Base-by-base conservation (phyloP, 2,888 invertebrate genomes). In the Ecliptopera silaceata region DNA sequence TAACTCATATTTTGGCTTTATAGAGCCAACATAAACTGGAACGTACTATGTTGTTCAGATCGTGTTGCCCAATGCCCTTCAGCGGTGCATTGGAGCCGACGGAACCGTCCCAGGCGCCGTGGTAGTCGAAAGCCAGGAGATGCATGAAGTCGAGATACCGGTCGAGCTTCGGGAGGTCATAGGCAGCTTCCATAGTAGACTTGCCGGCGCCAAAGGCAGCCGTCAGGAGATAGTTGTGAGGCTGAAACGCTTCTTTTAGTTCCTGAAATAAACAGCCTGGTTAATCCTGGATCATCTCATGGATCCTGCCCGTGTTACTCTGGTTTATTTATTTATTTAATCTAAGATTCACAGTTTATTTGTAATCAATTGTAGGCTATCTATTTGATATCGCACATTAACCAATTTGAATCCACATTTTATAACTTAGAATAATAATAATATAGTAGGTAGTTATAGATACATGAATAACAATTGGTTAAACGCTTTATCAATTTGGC, bases 71-170 rank as follows among this genome's bases (percentile, higher is more conserved):
- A 0, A 72, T 68, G 1, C 94, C 92, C 18, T 84, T 87, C 6
- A 97, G 74, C 0, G 97, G 97, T 0, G 97, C 95, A 75, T 97
- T 97, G 8, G 96, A 94, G 0, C 96, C 95, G 0, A 96, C 93
- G 52, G 88, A 91, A 0, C 90, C 90, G 68, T 97, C 96, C 97
- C 97, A 97, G 5, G 95, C 93, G 0, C 97, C 97, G 67, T 97
- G 96, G 79, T 97, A 97, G 80, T 97, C 97, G 78, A 97, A 97
- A 58, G 96, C 95, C 97, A 97, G 97, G 76, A 97, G 93, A 69
- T 97, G 96, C 36, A 97, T 92, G 57, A 92, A 94, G 77, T 96
- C 95, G 32, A 95, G 77, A 74, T 95, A 93, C 0, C 93, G 83
- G 13, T 94, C 93, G 10, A 97, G 85, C 63, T 94, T 93, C 6